Conservation (phyloP, 1,140 invertebrate genomes). For the Penaeus chinensis region DNA sequence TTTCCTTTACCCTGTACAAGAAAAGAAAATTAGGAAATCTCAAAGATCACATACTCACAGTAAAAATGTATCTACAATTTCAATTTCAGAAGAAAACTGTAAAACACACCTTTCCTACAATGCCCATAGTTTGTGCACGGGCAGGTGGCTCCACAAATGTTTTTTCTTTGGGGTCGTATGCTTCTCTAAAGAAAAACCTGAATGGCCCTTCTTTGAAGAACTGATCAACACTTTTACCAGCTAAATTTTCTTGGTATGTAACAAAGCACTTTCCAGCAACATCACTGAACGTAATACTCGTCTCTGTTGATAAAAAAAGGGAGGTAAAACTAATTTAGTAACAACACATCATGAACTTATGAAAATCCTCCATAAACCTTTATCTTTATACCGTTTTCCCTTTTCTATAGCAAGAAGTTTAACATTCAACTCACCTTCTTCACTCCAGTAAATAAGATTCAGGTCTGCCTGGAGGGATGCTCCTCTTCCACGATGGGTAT, state of each 20-base stretch:
- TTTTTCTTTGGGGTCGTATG: conserved; percentile 75
- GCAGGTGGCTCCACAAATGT: conserved; percentile 76
- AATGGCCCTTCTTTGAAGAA: conserved; percentile 73
- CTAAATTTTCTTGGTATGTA: conserved; percentile 72
- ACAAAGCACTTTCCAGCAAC: conserved; percentile 77
- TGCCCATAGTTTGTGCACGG: conserved; percentile 73
- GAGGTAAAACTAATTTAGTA: no score
- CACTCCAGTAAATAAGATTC: conserved; percentile 82
- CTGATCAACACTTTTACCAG: conserved; percentile 74
- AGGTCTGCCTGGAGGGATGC: conserved; percentile 76
- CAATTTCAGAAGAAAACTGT: neutral
- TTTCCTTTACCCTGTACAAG: conserved; percentile 67
- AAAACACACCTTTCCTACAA: conserved; percentile 71
- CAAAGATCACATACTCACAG: no score
- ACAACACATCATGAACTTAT: no score
- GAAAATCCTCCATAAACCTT: no score
- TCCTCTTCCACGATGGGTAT: conserved; percentile 74
- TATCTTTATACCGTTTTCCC: conserved; percentile 32
- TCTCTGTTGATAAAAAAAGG: conserved; percentile 69
- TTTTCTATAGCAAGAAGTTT: conserved; percentile 31
- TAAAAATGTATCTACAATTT: no score
- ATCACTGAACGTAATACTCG: conserved; percentile 70
- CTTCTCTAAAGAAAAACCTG: conserved; percentile 82
- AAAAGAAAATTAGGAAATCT: neutral
- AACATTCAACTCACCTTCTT: conserved; percentile 75